These are phyloP conservation scores for Scaeva pyrastri DNA, from an alignment of 2,888 invertebrate genomes.

Conservation along the genomic window DNA sequence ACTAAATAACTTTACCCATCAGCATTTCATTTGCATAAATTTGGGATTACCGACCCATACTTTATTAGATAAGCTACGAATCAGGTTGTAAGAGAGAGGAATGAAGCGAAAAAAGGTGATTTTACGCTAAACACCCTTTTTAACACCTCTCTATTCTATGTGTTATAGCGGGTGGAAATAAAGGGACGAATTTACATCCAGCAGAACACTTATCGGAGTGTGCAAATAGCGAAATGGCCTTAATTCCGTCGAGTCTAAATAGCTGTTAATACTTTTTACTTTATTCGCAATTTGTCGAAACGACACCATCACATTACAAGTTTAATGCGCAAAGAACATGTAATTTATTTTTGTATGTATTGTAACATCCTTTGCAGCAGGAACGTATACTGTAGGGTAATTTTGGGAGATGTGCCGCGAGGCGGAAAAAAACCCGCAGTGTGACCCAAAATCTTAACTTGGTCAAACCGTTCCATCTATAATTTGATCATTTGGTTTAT, in stretches of 20 bases:
- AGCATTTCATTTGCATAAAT: slow-evolving; percentile 8
- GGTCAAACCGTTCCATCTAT: too few relatives aligned
- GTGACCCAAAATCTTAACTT: too few relatives aligned
- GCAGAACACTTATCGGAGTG: background rate
- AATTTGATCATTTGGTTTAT: too few relatives aligned
- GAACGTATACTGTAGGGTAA: too few relatives aligned
- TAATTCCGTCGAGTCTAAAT: slow-evolving; percentile 39
- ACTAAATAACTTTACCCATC: slow-evolving; percentile 7
- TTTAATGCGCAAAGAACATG: slow-evolving; percentile 29
- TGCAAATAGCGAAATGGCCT: slow-evolving; percentile 24
- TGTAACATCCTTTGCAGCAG: too few relatives aligned
- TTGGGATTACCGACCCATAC: background rate
- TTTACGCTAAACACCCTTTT: background rate
- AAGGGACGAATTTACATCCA: background rate
- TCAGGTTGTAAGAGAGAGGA: background rate
- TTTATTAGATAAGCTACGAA: background rate
- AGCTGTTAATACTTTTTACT: slow-evolving; percentile 14
- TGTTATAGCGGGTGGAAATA: background rate
- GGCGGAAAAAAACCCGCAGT: too few relatives aligned
- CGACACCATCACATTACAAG: slow-evolving; percentile 30
- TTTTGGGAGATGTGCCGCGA: too few relatives aligned
- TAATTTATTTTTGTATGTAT: slow-evolving; percentile 40
- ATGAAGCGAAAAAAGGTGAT: background rate
- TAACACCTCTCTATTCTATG: background rate
- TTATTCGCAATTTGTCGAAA: slow-evolving; percentile 6